Percentiles rank a stretch among this genome's conserved stretches.
These are phyloP conservation scores for Hylaeus volcanicus DNA, from an alignment of 1,140 invertebrate species.

Conservation along the genomic window DNA sequence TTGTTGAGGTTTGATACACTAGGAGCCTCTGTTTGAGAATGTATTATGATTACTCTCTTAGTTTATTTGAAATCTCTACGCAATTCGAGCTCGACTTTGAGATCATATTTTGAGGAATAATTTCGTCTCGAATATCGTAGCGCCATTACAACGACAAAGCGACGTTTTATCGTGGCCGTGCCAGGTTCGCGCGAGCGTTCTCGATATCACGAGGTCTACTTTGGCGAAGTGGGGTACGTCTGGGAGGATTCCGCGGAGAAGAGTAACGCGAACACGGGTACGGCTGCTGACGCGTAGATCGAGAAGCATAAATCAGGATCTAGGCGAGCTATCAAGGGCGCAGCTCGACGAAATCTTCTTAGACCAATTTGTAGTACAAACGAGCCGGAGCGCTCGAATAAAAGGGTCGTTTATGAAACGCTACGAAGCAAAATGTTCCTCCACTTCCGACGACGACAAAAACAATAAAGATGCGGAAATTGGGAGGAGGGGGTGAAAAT, in stretches of 20 bases:
- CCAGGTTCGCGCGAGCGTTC: slow-evolving; percentile 10
- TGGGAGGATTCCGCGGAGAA: neutral
- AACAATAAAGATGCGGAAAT: slow-evolving; percentile 35
- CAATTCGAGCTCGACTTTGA: too few species aligned
- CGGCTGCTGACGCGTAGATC: slow-evolving; percentile 52
- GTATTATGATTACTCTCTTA: too few species aligned
- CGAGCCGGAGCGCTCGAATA: slow-evolving; percentile 55
- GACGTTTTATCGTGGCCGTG: neutral
- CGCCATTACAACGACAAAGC: neutral
- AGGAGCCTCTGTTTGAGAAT: too few species aligned
- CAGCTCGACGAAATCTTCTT: slow-evolving; percentile 66
- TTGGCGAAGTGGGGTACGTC: neutral
- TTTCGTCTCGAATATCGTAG: neutral
- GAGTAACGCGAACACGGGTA: neutral
- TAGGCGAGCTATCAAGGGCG: slow-evolving; percentile 50
- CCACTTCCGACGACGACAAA: slow-evolving; percentile 20
- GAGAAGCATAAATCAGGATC: slow-evolving; percentile 62
- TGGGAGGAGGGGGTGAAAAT: slow-evolving; percentile 2
- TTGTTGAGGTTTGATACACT: too few species aligned
- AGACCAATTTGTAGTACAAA: slow-evolving; percentile 71
- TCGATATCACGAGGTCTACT: neutral
- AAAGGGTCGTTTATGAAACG: slow-evolving; percentile 63
- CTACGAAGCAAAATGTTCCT: slow-evolving; percentile 58
- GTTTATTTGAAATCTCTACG: too few species aligned
- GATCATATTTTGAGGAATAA: too few species aligned